Evolutionary conservation across 2,797 vertebrate genomes (phyloP), one percentile per base, ranked within the genome.

Genomic region (Helarctos malayanus): DNA sequence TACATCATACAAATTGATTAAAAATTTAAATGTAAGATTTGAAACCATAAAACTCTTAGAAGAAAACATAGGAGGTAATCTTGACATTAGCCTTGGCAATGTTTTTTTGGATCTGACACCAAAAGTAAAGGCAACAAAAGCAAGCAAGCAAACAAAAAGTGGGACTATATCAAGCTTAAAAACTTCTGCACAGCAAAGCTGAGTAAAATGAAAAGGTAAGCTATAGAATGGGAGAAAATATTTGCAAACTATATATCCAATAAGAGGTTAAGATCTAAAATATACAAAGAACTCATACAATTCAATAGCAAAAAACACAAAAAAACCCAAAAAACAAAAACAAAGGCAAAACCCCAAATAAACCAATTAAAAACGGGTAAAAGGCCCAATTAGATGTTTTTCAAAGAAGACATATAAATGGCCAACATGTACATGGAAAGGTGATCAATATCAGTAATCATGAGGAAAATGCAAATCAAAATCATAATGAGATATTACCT

Each of bases 171-270:
- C 52, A 27, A 88, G 80, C 18, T 86, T 80, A 71, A 88, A 73
- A 71, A 63, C 54, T 61, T 52, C 35, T 65, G 35, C 8, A 65
- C 47, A 89, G 23, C 5, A 76, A 89, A 76, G 47, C 32, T 47
- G 75, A 68, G 35, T 27, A 86, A 93, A 94, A 76, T 83, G 47
- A 75, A 82, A 88, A 56, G 78, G 56, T 32, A 94, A 65, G 10
- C 18, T 11, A 54, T 27, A 27, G 35, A 83, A 83, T 47, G 18
- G 68, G 49, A 76, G 56, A 63, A 83, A 68, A 29, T 75, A 63
- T 65, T 47, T 83, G 71, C 12, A 63, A 73, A 63, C 38, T 4
- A 57, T 27, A 45, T 89, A 75, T 35, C 12, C 38, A 76, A 38
- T 76, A 38, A 68, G 16, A 7, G 23, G 25, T 76, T 65, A 56